Percentiles rank a stretch among this genome's conserved stretches.
Conservation (phyloP, 2,797 vertebrate genomes). For the Apodemus agrarius region DNA sequence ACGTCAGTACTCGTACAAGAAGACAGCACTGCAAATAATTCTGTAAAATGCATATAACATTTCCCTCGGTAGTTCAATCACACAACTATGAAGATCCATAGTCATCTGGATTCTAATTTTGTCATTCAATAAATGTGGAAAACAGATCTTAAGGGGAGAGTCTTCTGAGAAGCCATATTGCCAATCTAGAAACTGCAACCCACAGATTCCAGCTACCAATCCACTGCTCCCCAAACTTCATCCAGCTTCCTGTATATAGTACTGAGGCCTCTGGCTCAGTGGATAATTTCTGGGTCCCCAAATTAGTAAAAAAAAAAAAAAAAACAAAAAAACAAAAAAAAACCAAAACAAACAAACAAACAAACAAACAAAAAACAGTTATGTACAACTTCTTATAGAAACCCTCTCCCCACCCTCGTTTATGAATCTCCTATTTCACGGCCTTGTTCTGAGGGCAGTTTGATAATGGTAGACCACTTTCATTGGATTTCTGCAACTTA, state of each 20-base stretch:
- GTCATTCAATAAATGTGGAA: background rate
- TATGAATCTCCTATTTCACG: background rate
- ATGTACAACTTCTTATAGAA: background rate
- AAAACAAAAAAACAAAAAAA: too few relatives aligned
- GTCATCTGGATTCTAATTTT: background rate
- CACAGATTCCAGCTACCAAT: background rate
- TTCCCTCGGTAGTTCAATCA: constrained; percentile 1
- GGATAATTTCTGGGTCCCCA: background rate
- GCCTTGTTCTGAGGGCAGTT: background rate
- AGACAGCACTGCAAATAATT: background rate
- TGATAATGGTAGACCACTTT: background rate
- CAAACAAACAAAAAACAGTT: background rate
- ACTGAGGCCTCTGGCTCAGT: background rate
- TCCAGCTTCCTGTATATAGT: background rate
- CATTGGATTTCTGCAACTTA: constrained; percentile 3
- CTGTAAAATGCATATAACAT: background rate
- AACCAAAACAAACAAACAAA: too few relatives aligned
- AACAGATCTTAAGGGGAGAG: background rate
- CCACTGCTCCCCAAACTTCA: too few relatives aligned
- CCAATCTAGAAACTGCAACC: background rate
- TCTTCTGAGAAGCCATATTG: background rate
- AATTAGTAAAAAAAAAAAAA: background rate
- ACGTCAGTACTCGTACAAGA: background rate
- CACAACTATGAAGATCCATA: background rate
- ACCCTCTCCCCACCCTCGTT: background rate